A percentile compares a stretch with the other conserved stretches of the same genome.
phyloP scores from a whole-genome alignment of 2,113 vertebrate genomes.

The Nerophis lumbriciformis region DNA sequence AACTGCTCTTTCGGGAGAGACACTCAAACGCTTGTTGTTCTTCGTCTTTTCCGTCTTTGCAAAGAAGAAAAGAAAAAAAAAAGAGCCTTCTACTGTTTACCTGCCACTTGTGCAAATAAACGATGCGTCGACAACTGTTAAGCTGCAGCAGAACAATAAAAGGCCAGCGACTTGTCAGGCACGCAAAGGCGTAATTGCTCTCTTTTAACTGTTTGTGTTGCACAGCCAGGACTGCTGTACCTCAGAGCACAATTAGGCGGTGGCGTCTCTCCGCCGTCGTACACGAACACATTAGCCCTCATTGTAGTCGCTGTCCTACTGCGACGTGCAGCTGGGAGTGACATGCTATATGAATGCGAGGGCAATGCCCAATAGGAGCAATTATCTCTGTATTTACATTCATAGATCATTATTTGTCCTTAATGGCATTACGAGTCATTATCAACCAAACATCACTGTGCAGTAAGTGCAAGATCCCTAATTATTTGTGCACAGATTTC shows the following conservation, averaged over 20 bases:
- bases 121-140: slow-evolving; percentile 50
- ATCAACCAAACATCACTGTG: too few relatives aligned
- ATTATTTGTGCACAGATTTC: too few relatives aligned
- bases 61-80: background rate
- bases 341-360: slow-evolving; percentile 22
- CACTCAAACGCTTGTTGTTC: slow-evolving; percentile 25
- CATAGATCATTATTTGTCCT: slow-evolving; percentile 26
- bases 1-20: slow-evolving; percentile 38
- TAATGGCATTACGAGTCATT: too few relatives aligned
- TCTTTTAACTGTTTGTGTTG: slow-evolving; percentile 17
- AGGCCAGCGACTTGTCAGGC: slow-evolving; percentile 31
- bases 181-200: slow-evolving; percentile 29
- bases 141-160: slow-evolving; percentile 22
- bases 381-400: slow-evolving; percentile 18
- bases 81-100: slow-evolving; percentile 51
- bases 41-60: slow-evolving; percentile 45
- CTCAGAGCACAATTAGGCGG: slow-evolving; percentile 6
- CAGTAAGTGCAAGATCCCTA: too few relatives aligned
- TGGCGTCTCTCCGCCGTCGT: slow-evolving; percentile 24
- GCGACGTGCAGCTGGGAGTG: slow-evolving; percentile 39
- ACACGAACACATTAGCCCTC: slow-evolving; percentile 20
- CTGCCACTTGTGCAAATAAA: slow-evolving; percentile 63
- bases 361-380: slow-evolving; percentile 21
- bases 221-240: background rate
- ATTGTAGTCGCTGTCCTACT: slow-evolving; percentile 42